Percentiles rank a stretch among this genome's conserved stretches.
phyloP scores from a whole-genome alignment of 1,140 invertebrate species.

The Cyrtorhinus lividipennis region DNA sequence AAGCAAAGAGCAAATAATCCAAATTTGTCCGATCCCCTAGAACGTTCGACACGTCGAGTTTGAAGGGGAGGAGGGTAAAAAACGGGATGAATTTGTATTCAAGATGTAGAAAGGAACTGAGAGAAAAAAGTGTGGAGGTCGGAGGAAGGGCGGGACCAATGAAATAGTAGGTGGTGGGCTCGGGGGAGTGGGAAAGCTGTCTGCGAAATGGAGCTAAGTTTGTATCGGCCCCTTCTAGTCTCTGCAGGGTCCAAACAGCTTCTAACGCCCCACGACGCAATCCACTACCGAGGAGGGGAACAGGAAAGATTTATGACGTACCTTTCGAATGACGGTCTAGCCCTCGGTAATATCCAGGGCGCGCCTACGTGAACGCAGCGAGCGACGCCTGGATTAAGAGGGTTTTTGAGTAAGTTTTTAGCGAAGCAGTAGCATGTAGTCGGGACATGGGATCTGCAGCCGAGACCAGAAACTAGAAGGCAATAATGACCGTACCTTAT shows the following conservation, averaged over 20 bases:
- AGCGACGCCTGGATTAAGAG: too few species aligned
- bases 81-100: constrained; percentile 1
- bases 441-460: too few species aligned
- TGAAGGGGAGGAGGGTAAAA: not conserved
- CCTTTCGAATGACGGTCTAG: too few species aligned
- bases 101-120: constrained; percentile 7
- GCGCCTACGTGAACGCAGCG: too few species aligned
- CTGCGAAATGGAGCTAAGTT: constrained; percentile 1
- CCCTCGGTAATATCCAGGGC: too few species aligned
- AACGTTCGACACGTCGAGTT: not conserved
- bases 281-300: not conserved
- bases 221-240: not conserved
- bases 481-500: too few species aligned
- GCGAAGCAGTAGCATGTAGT: too few species aligned
- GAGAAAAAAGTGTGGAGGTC: not conserved
- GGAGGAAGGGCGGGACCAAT: not conserved
- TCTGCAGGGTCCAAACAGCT: not conserved
- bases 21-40: not conserved
- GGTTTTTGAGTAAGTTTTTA: too few species aligned
- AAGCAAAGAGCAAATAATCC: not conserved
- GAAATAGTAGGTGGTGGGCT: not conserved
- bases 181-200: not conserved
- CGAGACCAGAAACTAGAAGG: too few species aligned
- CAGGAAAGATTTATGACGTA: not conserved
- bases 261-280: not conserved